These are phyloP conservation scores for Clarias platycephalus DNA, from an alignment of 2,797 vertebrate genomes.

Conservation along the genomic window DNA sequence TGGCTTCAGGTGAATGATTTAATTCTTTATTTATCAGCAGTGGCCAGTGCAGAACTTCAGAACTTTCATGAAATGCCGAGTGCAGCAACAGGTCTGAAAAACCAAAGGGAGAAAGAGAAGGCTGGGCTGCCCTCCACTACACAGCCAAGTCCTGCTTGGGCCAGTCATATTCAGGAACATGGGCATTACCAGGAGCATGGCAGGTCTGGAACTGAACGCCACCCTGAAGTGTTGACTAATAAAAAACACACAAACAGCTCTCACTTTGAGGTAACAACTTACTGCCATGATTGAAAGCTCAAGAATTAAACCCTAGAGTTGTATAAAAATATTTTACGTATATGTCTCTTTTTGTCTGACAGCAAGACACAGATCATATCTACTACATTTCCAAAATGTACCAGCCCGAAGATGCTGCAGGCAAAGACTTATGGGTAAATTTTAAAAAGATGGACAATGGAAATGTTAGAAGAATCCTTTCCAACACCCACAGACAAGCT, in stretches of 20 bases:
- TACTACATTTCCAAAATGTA: constrained; percentile 92
- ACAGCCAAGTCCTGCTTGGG: constrained; percentile 41
- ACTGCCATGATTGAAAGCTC: not conserved
- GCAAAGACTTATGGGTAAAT: constrained; percentile 86
- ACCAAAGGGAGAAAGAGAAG: constrained; percentile 49
- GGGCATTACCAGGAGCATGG: constrained; percentile 64
- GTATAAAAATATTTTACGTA: not conserved
- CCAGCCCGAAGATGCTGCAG: constrained; percentile 75
- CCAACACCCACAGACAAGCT: constrained; percentile 87
- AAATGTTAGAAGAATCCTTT: constrained; percentile 84
- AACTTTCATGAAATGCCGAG: constrained; percentile 29
- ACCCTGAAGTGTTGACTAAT: constrained; percentile 65
- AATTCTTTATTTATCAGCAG: constrained; percentile 44
- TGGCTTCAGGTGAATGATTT: not conserved
- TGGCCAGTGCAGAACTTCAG: constrained; percentile 38
- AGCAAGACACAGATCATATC: constrained; percentile 88
- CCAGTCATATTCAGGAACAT: constrained; percentile 49
- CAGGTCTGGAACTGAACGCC: constrained; percentile 52
- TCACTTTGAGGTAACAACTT: constrained; percentile 63
- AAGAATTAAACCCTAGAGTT: not conserved
- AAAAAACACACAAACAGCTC: constrained; percentile 63
- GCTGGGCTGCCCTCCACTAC: constrained; percentile 49
- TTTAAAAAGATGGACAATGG: constrained; percentile 81
- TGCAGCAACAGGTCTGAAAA: not conserved
- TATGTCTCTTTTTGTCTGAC: constrained; percentile 31